These are phyloP conservation scores for Phrynocephalus vlangalii DNA, from an alignment of 2,797 vertebrate species.

Conservation along the genomic window DNA sequence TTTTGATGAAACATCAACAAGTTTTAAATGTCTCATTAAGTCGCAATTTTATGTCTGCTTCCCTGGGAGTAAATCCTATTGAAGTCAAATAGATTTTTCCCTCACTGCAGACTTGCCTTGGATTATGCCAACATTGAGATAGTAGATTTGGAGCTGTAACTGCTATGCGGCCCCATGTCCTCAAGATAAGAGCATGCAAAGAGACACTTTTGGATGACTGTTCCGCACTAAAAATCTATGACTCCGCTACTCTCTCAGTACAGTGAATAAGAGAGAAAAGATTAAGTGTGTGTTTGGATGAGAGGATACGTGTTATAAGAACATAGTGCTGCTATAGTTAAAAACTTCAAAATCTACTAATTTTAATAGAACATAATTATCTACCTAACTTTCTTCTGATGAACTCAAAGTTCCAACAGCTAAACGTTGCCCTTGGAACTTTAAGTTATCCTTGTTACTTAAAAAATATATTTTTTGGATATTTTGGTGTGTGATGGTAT, in stretches of 20 bases:
- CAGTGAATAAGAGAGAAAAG: not conserved
- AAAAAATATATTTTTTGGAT: not conserved
- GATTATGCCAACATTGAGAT: not conserved
- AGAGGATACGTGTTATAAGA: not conserved
- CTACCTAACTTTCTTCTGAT: not conserved
- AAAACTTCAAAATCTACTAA: not conserved
- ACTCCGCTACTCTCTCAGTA: not conserved
- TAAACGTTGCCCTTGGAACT: not conserved
- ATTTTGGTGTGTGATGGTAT: not conserved
- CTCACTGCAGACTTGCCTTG: not conserved
- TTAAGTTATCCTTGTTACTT: not conserved
- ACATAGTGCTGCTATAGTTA: not conserved
- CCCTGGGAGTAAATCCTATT: not conserved
- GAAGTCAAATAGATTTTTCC: not conserved
- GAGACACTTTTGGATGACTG: not conserved
- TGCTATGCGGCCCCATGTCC: not conserved
- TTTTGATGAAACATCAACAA: not conserved
- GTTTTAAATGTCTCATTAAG: not conserved
- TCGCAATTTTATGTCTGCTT: not conserved
- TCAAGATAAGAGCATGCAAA: not conserved
- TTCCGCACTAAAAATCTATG: not conserved
- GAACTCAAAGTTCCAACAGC: not conserved
- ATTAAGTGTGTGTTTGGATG: not conserved
- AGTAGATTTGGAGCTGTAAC: not conserved
- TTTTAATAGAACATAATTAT: not conserved